Evolutionary conservation across 2,797 vertebrate species (phyloP).

Genomic region (Bradypodion pumilum): DNA sequence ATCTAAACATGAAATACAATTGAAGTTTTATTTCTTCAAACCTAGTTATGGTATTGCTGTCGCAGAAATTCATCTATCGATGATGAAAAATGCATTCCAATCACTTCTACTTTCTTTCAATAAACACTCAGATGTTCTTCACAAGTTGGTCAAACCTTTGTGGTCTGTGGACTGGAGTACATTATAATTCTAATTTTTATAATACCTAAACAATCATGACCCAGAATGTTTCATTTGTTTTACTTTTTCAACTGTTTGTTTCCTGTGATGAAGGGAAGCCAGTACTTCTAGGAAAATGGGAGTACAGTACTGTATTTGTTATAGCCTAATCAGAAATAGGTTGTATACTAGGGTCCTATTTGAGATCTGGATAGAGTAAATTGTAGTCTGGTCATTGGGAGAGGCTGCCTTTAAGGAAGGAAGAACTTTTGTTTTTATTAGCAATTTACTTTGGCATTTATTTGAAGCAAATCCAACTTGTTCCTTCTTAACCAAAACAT

Average conservation of each 20-base stretch:
- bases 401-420: conserved; percentile 3
- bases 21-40: conserved; percentile 31
- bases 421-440: conserved; percentile 9
- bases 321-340: background rate
- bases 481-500: background rate
- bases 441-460: conserved; percentile 3
- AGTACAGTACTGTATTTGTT: background rate
- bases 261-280: conserved; percentile 17
- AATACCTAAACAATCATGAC: background rate
- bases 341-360: background rate
- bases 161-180: background rate
- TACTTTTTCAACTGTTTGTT: background rate
- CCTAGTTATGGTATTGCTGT: background rate
- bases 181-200: background rate
- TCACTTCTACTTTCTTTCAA: background rate
- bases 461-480: background rate
- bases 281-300: background rate
- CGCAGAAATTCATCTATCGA: background rate
- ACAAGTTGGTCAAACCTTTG: background rate
- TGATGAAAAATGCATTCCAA: background rate
- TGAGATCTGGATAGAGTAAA: background rate
- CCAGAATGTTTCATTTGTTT: background rate
- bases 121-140: background rate
- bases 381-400: background rate
- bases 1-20: background rate